Evolutionary conservation across 1,140 invertebrate genomes (phyloP), one percentile per base, ranked within the genome.

Genomic region (Heliconius nattereri): DNA sequence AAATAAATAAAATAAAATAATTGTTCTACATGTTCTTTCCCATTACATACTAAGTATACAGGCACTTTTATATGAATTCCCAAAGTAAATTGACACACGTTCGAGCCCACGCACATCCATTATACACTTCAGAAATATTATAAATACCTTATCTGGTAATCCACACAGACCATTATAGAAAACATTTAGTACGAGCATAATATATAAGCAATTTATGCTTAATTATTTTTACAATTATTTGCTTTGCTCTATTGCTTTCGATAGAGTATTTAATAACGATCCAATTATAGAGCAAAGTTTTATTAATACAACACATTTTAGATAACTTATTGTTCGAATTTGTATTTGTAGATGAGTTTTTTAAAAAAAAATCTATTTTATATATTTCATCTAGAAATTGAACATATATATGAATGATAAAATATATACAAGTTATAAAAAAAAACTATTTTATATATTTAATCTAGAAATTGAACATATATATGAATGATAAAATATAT

Each of bases 41-140:
- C 3, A 29, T 66, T 19, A 66, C 23, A 29, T 66, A 9, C n/a
- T 57, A n/a, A n/a, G n/a, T n/a, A 57, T 54, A 19, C n/a, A 54
- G 9, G 3, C n/a, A 60, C 9, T 26, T n/a, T 37, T 72, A 37
- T 37, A 37, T 37, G 72, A 75, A 82, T 86, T 77, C 66, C 81
- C 86, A 83, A 86, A 91, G 83, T 87, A 91, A 91, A 92, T 86
- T 92, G 90, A 92, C 91, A 90, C 90, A 91, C 86, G 84, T 84
- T 83, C 77, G 72, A 73, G 79, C 91, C 91, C 86, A 92, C 91
- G 84, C 89, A 85, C 84, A 86, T 86, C 85, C 85, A 89, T 88
- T 85, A 88, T 73, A 85, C 81, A 83, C 81, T 84, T 80, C 80
- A 83, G 52, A 81, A 79, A 82, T 83, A 86, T 85, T 87, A 85